Evolutionary conservation across 2,888 invertebrate species (phyloP).

Genomic region (Cheilosia urbana): DNA sequence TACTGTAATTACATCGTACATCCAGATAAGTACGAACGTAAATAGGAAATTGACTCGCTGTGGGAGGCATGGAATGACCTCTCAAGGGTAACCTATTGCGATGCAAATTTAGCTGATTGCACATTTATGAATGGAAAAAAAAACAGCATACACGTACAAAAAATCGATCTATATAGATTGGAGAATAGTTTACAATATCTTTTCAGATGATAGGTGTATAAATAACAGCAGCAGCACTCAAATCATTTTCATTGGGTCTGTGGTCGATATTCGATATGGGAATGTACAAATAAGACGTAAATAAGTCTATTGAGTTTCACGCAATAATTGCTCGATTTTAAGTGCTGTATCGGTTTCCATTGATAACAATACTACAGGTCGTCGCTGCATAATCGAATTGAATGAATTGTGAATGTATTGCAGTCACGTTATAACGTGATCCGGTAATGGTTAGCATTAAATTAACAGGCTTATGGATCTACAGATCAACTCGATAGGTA

Average conservation of each 20-base stretch:
- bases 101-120: conserved; percentile 61
- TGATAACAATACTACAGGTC: conserved; percentile 21
- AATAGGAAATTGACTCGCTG: conserved; percentile 56
- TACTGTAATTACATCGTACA: conserved; percentile 51
- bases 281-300: conserved; percentile 15
- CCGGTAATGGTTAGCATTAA: no score
- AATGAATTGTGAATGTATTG: background rate
- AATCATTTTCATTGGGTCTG: conserved; percentile 43
- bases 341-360: conserved; percentile 60
- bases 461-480: no score
- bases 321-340: conserved; percentile 46
- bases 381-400: conserved; percentile 25
- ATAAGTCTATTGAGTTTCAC: conserved; percentile 60
- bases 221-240: background rate
- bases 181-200: conserved; percentile 14
- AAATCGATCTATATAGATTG: conserved; percentile 32
- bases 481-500: no score
- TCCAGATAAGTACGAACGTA: conserved; percentile 51
- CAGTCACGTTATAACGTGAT: no score
- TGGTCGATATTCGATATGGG: conserved; percentile 42
- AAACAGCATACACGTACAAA: background rate
- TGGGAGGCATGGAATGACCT: conserved; percentile 56
- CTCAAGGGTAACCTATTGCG: conserved; percentile 67
- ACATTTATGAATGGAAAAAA: conserved; percentile 43
- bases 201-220: background rate